Percentiles rank a stretch among this genome's conserved stretches.
Evolutionary conservation across 2,797 vertebrate species (phyloP).

Genomic region (Pyrrhura leucotis): DNA sequence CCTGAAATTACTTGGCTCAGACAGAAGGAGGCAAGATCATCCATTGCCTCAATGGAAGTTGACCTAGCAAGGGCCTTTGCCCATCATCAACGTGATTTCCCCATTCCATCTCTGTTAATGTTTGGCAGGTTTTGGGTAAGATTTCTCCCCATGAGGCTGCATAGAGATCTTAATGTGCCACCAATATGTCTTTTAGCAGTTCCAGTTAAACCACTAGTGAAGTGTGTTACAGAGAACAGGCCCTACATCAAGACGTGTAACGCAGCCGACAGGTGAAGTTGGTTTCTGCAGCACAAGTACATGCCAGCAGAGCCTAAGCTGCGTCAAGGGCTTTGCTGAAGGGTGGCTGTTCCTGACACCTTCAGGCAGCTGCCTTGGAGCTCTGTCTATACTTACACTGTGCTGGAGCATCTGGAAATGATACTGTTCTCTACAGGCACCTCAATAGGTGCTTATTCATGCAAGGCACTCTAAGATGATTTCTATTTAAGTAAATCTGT

Average conservation of each 20-base stretch:
- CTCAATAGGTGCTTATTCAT: not conserved
- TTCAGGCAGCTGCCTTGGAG: not conserved
- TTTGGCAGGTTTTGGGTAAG: not conserved
- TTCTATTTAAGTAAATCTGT: not conserved
- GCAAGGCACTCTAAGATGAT: not conserved
- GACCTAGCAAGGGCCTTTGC: not conserved
- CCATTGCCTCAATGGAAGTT: not conserved
- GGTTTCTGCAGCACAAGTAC: not conserved
- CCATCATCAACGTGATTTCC: not conserved
- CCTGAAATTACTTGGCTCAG: not conserved
- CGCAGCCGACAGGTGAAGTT: not conserved
- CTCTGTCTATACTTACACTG: not conserved
- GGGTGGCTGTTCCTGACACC: not conserved
- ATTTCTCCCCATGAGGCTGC: not conserved
- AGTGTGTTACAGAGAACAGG: not conserved
- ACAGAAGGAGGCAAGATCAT: not conserved
- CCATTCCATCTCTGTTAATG: not conserved
- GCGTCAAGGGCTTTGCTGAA: not conserved
- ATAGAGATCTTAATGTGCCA: not conserved
- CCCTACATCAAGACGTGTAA: accelerated
- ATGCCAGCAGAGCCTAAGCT: not conserved
- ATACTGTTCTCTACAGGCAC: not conserved
- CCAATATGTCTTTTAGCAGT: not conserved
- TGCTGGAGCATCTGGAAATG: not conserved
- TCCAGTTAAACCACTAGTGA: not conserved